These are phyloP conservation scores for Limnodromus scolopaceus DNA, from an alignment of 2,797 vertebrate genomes.

Conservation along the genomic window DNA sequence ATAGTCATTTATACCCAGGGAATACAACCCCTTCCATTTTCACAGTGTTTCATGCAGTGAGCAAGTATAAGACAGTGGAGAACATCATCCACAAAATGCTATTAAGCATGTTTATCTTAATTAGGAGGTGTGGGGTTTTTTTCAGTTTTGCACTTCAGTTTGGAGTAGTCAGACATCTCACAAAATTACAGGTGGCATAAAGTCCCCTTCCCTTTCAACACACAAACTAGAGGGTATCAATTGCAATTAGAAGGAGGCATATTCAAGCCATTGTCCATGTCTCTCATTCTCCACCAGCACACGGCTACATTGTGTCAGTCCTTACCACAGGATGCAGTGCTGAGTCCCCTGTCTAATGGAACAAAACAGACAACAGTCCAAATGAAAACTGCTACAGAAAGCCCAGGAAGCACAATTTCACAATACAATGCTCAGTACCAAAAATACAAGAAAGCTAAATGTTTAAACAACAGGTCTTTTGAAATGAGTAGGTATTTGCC, in stretches of 20 bases:
- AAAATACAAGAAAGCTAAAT: background rate
- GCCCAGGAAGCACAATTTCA: background rate
- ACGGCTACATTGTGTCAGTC: accelerated
- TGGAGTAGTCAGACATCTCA: background rate
- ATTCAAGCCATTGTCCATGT: background rate
- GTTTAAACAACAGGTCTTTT: background rate
- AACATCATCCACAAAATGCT: background rate
- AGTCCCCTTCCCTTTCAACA: background rate
- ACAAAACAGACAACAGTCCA: background rate
- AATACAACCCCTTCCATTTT: background rate
- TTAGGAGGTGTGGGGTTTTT: accelerated
- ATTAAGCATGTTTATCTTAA: background rate
- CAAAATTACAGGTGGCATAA: background rate
- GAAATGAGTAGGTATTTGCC: background rate
- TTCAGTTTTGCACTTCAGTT: background rate
- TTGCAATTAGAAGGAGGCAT: background rate
- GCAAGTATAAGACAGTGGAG: background rate
- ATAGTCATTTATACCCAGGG: background rate
- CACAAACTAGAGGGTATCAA: background rate
- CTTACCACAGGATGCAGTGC: background rate
- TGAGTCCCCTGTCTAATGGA: background rate
- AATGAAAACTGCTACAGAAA: background rate
- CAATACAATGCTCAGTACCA: background rate
- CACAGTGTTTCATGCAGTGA: background rate
- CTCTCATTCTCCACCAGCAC: accelerated